Conservation (phyloP, 2,113 vertebrate genomes). For the Dicrurus megarhynchus region DNA sequence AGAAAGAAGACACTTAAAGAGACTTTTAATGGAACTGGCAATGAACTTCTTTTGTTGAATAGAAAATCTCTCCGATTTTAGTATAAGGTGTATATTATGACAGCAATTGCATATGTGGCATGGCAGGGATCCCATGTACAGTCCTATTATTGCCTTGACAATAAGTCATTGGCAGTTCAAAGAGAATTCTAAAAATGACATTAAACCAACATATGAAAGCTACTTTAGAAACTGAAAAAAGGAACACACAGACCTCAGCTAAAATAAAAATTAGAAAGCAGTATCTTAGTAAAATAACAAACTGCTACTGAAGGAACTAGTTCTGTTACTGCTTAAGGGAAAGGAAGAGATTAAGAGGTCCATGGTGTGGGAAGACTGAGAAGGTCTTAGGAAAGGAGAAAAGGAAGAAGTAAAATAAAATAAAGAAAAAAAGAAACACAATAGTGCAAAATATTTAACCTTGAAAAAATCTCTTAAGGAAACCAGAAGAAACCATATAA, state of each 20-base stretch:
- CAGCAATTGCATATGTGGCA: background rate
- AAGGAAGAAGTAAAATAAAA: background rate
- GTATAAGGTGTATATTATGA: background rate
- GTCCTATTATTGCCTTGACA: background rate
- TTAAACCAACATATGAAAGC: background rate
- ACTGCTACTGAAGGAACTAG: background rate
- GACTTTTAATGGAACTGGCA: background rate
- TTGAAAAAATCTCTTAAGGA: background rate
- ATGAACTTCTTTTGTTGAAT: background rate
- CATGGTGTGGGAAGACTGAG: background rate
- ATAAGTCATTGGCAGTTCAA: background rate
- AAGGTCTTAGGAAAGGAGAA: background rate
- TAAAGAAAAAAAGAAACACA: background rate
- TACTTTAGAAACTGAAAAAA: background rate
- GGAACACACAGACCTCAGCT: background rate
- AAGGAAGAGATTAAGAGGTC: background rate
- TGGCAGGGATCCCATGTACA: background rate
- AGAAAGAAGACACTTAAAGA: background rate
- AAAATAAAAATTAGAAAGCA: background rate
- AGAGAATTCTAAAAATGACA: background rate
- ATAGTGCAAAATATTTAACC: background rate
- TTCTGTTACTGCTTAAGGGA: background rate
- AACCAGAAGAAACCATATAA: background rate
- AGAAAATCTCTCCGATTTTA: background rate
- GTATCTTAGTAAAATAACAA: background rate